Conservation (phyloP, 2,888 invertebrate species). For the Synergus gifuensis region DNA sequence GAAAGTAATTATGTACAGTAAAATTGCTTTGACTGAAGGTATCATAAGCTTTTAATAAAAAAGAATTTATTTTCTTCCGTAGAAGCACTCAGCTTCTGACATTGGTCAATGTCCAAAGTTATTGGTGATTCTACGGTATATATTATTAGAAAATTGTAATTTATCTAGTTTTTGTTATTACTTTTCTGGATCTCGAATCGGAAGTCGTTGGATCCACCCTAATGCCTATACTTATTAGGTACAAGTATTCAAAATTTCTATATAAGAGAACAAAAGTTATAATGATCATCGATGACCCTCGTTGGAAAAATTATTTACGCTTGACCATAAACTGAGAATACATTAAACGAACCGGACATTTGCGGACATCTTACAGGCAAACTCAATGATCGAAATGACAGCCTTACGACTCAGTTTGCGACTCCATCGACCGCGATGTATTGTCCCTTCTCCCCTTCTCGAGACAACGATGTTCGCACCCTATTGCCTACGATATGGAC, state of each 20-base stretch:
- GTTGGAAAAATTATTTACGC: background rate
- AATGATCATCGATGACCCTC: background rate
- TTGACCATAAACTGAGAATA: background rate
- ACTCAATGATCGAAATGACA: constrained; percentile 49
- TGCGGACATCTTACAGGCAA: background rate
- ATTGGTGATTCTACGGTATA: too few species aligned
- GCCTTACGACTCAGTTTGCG: constrained; percentile 51
- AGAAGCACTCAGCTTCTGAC: too few species aligned
- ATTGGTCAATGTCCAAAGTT: too few species aligned
- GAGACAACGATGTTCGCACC: constrained; percentile 70
- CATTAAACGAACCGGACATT: background rate
- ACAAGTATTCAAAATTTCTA: background rate
- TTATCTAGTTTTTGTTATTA: too few species aligned
- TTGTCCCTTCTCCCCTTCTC: constrained; percentile 53
- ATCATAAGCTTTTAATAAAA: too few species aligned
- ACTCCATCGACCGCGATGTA: constrained; percentile 51
- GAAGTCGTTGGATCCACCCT: too few species aligned
- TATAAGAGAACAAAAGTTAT: background rate
- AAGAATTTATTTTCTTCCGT: too few species aligned
- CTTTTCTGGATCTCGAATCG: too few species aligned
- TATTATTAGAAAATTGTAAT: too few species aligned
- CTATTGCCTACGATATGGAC: constrained; percentile 76
- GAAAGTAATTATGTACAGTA: too few species aligned
- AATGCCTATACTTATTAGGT: background rate
- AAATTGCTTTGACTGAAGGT: too few species aligned